phyloP scores from a whole-genome alignment of 2,888 invertebrate species.

The Troides helena region DNA sequence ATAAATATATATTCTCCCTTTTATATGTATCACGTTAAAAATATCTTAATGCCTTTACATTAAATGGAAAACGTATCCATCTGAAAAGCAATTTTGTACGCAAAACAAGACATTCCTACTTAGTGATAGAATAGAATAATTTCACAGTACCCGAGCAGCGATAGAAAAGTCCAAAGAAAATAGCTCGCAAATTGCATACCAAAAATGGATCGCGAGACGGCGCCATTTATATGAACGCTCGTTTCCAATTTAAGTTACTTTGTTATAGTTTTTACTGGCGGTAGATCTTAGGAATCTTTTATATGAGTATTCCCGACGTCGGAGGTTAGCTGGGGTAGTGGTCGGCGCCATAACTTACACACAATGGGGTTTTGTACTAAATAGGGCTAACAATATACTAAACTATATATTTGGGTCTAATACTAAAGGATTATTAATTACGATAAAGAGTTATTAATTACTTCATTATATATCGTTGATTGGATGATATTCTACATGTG shows the following conservation, averaged over 20 bases:
- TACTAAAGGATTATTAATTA: too few species aligned
- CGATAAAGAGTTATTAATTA: too few species aligned
- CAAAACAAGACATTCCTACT: conserved; percentile 14
- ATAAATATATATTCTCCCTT: too few species aligned
- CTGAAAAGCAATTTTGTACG: conserved; percentile 2
- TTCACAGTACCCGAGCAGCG: conserved; percentile 16
- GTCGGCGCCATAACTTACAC: background rate
- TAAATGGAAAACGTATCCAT: background rate
- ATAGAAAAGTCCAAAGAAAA: conserved; percentile 17
- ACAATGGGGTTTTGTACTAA: background rate
- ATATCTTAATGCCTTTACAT: background rate
- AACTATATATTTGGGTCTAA: too few species aligned
- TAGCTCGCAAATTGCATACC: conserved; percentile 15
- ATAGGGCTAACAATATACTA: background rate
- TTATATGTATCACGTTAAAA: background rate
- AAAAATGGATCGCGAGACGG: conserved; percentile 6
- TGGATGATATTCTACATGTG: too few species aligned
- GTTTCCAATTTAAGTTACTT: conserved; percentile 5
- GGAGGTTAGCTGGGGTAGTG: background rate
- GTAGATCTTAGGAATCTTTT: conserved; percentile 4
- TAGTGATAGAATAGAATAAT: conserved; percentile 4
- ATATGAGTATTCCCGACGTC: conserved; percentile 9
- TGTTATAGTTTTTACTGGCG: background rate
- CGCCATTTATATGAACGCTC: conserved; percentile 1
- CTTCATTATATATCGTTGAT: too few species aligned